Conservation (phyloP, 92 coral and sea anemone species). For the Palythoa grandis region DNA sequence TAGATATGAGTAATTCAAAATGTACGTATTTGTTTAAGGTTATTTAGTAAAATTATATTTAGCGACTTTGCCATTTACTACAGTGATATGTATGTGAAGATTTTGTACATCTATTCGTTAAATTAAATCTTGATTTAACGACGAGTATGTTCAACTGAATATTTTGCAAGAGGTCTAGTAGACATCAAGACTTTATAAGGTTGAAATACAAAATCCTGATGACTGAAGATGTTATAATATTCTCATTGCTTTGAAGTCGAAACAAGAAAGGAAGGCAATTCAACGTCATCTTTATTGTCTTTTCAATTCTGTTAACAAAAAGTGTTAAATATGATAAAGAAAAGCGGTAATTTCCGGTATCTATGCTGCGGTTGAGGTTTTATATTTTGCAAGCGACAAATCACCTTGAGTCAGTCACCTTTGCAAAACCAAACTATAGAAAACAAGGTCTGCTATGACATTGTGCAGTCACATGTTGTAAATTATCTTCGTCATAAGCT, state of each 20-base stretch:
- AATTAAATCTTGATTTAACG: too few species aligned
- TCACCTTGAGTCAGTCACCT: background rate
- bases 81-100: too few species aligned
- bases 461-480: background rate
- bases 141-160: too few species aligned
- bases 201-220: background rate
- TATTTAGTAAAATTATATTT: too few species aligned
- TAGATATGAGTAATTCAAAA: background rate
- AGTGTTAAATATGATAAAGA: background rate
- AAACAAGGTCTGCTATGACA: background rate
- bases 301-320: background rate
- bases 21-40: background rate
- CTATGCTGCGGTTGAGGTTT: background rate
- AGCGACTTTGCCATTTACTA: too few species aligned
- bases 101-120: too few species aligned
- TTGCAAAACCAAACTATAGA: background rate
- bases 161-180: background rate
- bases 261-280: background rate
- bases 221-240: background rate
- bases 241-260: background rate
- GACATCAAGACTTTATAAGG: background rate
- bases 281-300: background rate
- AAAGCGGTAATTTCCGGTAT: background rate
- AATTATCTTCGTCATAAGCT: too few species aligned
- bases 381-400: background rate